phyloP scores from a whole-genome alignment of 2,113 vertebrate genomes.

The Nannobrachium achirus region DNA sequence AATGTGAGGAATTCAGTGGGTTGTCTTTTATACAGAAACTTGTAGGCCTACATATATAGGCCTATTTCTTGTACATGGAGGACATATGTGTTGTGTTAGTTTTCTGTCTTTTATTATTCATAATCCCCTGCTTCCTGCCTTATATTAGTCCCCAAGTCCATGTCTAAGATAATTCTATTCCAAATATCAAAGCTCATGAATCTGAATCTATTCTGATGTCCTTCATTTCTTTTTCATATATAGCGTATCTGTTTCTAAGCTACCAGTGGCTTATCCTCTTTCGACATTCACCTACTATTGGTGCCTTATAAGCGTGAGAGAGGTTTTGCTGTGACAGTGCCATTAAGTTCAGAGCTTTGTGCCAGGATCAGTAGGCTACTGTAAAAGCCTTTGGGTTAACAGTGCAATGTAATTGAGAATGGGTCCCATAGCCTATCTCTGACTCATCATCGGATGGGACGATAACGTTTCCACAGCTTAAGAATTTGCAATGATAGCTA shows the following conservation, averaged over 20 bases:
- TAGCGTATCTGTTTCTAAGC: not conserved
- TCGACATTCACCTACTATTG: conserved; percentile 17
- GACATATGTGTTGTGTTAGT: not conserved
- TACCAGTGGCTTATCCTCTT: not conserved
- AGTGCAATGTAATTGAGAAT: conserved; percentile 6
- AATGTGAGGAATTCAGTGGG: not conserved
- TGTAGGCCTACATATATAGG: too few relatives aligned
- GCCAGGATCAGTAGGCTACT: conserved; percentile 6
- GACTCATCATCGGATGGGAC: conserved; percentile 44
- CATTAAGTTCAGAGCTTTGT: conserved; percentile 19
- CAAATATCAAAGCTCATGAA: not conserved
- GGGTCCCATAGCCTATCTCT: conserved; percentile 21
- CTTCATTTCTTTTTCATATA: not conserved
- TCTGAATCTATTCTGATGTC: not conserved
- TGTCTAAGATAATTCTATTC: not conserved
- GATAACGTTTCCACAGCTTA: not conserved
- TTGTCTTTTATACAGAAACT: too few relatives aligned
- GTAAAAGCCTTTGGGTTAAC: conserved; percentile 30
- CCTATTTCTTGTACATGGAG: not conserved
- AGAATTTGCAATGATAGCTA: not conserved
- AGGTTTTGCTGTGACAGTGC: not conserved
- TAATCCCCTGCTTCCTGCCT: not conserved
- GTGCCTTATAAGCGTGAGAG: not conserved
- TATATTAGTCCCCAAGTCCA: not conserved
- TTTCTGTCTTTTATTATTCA: not conserved